Conservation (phyloP, 2,888 invertebrate species). For the Tetropium fuscum region DNA sequence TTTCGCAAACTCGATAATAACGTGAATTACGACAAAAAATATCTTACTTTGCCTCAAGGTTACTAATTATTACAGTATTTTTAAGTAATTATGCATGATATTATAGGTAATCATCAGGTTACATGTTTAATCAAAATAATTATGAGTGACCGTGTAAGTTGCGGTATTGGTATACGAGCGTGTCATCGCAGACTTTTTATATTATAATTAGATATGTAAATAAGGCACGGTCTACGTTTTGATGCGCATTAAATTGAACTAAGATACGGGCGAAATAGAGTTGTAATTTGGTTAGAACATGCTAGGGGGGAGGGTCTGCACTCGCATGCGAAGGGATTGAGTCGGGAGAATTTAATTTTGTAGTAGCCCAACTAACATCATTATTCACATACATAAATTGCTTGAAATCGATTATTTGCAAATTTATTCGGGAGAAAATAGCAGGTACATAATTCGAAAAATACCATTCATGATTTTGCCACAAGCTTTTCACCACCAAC, state of each 20-base stretch:
- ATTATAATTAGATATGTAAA: slow-evolving; percentile 12
- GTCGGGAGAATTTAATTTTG: slow-evolving; percentile 45
- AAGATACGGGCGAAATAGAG: slow-evolving; percentile 54
- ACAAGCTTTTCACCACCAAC: too few species aligned
- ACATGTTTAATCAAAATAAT: not conserved
- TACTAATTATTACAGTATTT: slow-evolving; percentile 1
- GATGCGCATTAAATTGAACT: slow-evolving; percentile 46
- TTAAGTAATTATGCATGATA: not conserved
- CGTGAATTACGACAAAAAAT: slow-evolving; percentile 5
- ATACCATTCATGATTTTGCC: too few species aligned
- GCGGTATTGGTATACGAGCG: not conserved
- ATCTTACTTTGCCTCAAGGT: slow-evolving; percentile 8
- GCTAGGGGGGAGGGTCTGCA: slow-evolving; percentile 50
- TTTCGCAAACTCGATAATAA: slow-evolving; percentile 10
- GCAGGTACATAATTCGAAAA: too few species aligned
- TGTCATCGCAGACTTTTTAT: not conserved
- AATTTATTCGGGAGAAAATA: too few species aligned
- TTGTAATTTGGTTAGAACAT: slow-evolving; percentile 58
- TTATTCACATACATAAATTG: slow-evolving; percentile 42
- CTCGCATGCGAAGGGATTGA: slow-evolving; percentile 40
- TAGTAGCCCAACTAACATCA: slow-evolving; percentile 45
- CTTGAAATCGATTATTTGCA: slow-evolving; percentile 20
- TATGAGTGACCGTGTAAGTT: not conserved
- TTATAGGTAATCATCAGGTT: not conserved
- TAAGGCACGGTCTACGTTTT: slow-evolving; percentile 1